A percentile compares a stretch with the other conserved stretches of the same genome.
Evolutionary conservation across 2,113 vertebrate genomes (phyloP).

Genomic region (Dicentrarchus labrax): DNA sequence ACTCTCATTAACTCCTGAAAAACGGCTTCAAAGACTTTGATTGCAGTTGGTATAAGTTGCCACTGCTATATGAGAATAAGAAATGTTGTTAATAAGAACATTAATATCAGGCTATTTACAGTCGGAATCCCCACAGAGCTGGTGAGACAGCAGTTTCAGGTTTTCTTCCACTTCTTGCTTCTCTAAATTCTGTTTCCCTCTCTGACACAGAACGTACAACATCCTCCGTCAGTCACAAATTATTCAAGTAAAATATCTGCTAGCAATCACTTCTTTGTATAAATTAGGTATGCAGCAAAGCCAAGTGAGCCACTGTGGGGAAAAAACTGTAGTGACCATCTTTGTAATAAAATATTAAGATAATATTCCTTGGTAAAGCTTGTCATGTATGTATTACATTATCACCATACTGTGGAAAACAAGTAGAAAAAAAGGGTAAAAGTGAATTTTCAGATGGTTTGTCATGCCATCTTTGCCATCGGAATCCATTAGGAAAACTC

Average conservation of each 20-base stretch:
- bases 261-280: constrained; percentile 5
- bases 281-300: constrained; percentile 5
- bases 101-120: not conserved
- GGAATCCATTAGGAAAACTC: constrained; percentile 42
- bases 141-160: not conserved
- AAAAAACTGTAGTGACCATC: not conserved
- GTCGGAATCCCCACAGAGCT: not conserved
- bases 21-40: constrained; percentile 5
- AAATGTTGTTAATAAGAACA: not conserved
- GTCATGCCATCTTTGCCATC: constrained; percentile 6
- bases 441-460: constrained; percentile 8
- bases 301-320: constrained; percentile 6
- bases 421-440: not conserved
- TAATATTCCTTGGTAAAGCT: constrained; percentile 4
- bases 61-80: not conserved
- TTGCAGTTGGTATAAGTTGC: not conserved
- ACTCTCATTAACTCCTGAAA: constrained; percentile 2
- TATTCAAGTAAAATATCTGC: constrained; percentile 21
- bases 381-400: constrained; percentile 13
- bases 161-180: not conserved
- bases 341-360: constrained; percentile 12
- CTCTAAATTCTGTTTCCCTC: not conserved
- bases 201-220: not conserved
- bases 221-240: constrained; percentile 16
- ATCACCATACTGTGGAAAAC: constrained; percentile 3